Evolutionary conservation across 2,113 vertebrate species (phyloP).

Genomic region (Cochlearius cochlearius): DNA sequence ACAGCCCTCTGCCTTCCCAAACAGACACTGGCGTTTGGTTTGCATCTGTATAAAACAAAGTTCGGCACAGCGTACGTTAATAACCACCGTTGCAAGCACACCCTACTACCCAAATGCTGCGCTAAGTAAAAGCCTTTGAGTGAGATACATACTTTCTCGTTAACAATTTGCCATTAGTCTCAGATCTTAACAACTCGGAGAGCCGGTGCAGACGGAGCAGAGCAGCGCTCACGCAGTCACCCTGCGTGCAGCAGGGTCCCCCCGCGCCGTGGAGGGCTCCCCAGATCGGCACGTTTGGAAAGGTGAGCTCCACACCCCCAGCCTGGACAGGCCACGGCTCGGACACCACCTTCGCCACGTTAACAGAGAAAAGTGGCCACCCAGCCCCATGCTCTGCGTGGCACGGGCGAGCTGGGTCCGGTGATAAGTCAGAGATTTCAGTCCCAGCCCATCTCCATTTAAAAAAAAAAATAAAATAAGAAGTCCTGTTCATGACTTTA

Average conservation of each 20-base stretch:
- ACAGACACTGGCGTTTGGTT: background rate
- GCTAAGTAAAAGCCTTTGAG: background rate
- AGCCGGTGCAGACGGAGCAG: background rate
- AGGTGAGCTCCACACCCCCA: background rate
- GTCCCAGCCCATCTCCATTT: conserved; percentile 26
- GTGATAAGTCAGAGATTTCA: conserved; percentile 41
- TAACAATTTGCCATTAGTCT: background rate
- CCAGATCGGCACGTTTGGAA: background rate
- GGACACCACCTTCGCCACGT: background rate
- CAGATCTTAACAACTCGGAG: background rate
- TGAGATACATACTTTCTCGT: background rate
- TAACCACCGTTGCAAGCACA: background rate
- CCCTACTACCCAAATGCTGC: background rate
- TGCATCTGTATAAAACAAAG: background rate
- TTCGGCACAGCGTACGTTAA: background rate
- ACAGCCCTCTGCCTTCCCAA: background rate
- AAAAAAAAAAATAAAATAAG: background rate
- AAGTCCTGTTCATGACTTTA: conserved; percentile 71
- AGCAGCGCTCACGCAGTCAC: background rate
- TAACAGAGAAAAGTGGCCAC: background rate
- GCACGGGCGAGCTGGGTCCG: background rate
- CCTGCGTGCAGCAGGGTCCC: background rate
- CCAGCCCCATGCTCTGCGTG: background rate
- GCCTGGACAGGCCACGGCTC: background rate
- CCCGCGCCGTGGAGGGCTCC: accelerated